Evolutionary conservation across 2,888 invertebrate genomes (phyloP), one percentile per base, ranked within the genome.

Genomic region (Epinotia brunnichana): DNA sequence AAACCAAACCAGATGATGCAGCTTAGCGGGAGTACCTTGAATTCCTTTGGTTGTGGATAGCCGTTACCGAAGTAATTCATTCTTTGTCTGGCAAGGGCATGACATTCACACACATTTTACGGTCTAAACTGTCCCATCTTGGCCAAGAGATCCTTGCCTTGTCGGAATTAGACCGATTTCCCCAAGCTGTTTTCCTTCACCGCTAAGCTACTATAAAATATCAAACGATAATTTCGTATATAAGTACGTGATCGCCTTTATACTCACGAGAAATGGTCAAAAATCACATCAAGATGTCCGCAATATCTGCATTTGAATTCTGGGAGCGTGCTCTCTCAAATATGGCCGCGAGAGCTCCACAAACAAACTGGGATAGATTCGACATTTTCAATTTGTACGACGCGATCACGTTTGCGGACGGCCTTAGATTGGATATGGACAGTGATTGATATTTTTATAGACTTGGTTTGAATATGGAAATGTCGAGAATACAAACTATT

Each of bases 311-410:
- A 56, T 70, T 70, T 44, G 56, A 69, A 69, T 69, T 70, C 62
- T 19, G 29, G 56, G 56, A 63, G 48, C 48, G 2, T 15, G 56
- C 62, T 54, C 54, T 70, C 62, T 70, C 70, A 63, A 70, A 70
- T 70, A 56, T 19, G 17, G 54, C 44, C 44, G 44, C 29, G 62
- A 63, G 62, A 21, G 56, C 56, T 70, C 19, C 19, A 29, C 70
- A 70, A 70, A 70, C 70, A 70, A 53, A 53, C 69, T 41, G 44
- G 13, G 70, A 61, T 54, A 29, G 70, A 70, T 60, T 61, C 76
- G 76, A 75, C 77, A 70, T 75, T 82, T 83, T 78, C 82, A 83
- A 83, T 86, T 83, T 84, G 79, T 81, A 48, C 48, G n/a, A 77
- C 78, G 80, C 56, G 48, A 56, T 66, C 74, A 69, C 74, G 69